A percentile compares a stretch with the other conserved stretches of the same genome.
phyloP scores from a whole-genome alignment of 2,888 invertebrate species.

The Tyria jacobaeae region DNA sequence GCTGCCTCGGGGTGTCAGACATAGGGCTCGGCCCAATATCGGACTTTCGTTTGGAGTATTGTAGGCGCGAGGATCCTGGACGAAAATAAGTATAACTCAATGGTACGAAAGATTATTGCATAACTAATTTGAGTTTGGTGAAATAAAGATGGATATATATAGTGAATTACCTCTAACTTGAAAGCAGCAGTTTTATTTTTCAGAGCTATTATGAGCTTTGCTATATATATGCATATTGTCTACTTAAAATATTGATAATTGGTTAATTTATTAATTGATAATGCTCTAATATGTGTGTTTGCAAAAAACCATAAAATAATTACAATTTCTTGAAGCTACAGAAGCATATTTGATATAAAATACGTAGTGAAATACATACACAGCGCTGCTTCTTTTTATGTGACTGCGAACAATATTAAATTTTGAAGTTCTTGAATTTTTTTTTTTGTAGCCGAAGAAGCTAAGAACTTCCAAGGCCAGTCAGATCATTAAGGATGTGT shows the following conservation, averaged over 20 bases:
- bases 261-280: too few species aligned
- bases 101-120: background rate
- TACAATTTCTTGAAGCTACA: background rate
- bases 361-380: slow-evolving; percentile 16
- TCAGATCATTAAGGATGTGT: background rate
- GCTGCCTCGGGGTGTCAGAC: slow-evolving; percentile 81
- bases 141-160: background rate
- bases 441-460: too few species aligned
- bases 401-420: slow-evolving; percentile 22
- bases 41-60: slow-evolving; percentile 79
- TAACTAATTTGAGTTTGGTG: background rate
- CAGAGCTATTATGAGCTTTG: background rate
- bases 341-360: slow-evolving; percentile 8
- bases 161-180: background rate
- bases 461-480: background rate
- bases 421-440: slow-evolving; percentile 2
- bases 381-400: slow-evolving; percentile 31
- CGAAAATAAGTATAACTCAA: slow-evolving; percentile 2
- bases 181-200: background rate
- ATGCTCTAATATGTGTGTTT: background rate
- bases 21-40: slow-evolving; percentile 78
- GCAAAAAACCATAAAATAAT: slow-evolving; percentile 4
- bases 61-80: slow-evolving; percentile 71
- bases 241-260: too few species aligned
- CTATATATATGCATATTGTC: too few species aligned